Conservation (phyloP, 1,140 invertebrate genomes). For the Mamestra configurata region DNA sequence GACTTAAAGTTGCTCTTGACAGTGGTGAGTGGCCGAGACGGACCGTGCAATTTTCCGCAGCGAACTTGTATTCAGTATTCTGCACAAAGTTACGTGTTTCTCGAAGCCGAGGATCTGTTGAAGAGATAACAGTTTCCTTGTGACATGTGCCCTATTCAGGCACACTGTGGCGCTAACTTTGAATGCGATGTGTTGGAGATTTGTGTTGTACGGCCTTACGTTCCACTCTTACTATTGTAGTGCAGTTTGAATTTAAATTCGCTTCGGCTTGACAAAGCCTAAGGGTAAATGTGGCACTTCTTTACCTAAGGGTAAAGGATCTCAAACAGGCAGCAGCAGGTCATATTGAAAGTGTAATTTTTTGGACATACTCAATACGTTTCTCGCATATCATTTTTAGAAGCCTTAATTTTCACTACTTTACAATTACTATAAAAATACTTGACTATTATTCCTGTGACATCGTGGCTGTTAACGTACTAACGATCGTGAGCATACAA, state of each 20-base stretch:
- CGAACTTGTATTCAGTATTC: constrained; percentile 35
- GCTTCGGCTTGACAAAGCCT: too few relatives aligned
- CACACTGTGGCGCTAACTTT: neutral
- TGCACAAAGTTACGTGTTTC: constrained; percentile 31
- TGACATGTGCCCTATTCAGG: constrained; percentile 28
- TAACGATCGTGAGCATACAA: constrained; percentile 22
- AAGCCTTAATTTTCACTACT: neutral
- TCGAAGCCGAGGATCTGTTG: constrained; percentile 5
- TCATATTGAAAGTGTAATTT: too few relatives aligned
- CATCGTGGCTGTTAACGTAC: constrained; percentile 8
- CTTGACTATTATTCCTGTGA: neutral
- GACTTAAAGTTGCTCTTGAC: constrained; percentile 23
- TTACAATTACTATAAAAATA: neutral
- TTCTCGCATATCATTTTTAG: too few relatives aligned
- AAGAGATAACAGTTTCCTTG: constrained; percentile 43
- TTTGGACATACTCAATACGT: too few relatives aligned
- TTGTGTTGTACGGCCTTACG: neutral
- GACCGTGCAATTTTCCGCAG: constrained; percentile 7
- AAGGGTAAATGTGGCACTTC: too few relatives aligned
- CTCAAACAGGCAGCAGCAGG: too few relatives aligned
- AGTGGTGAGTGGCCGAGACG: neutral
- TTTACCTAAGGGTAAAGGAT: too few relatives aligned
- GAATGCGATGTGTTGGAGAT: neutral
- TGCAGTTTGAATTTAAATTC: too few relatives aligned
- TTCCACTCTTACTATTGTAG: too few relatives aligned